Evolutionary conservation across 2,797 vertebrate genomes (phyloP).

Genomic region (Eremophila alpestris): DNA sequence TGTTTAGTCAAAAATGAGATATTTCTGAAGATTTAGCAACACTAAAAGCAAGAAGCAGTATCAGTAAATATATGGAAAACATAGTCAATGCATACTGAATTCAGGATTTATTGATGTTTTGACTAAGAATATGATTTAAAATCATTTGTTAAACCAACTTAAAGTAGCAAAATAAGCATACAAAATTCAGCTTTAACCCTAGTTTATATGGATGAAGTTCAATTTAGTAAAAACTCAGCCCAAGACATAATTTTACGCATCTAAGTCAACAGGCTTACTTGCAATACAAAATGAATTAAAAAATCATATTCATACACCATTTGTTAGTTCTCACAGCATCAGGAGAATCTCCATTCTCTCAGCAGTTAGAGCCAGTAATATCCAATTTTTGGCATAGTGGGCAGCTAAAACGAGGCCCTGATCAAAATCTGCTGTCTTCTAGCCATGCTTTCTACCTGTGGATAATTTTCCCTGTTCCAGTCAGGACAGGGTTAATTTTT

Average conservation of each 20-base stretch:
- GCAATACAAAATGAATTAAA: neutral
- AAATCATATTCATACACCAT: neutral
- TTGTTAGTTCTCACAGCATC: neutral
- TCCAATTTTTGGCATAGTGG: neutral
- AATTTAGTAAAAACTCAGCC: neutral
- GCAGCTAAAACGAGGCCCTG: neutral
- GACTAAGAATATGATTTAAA: neutral
- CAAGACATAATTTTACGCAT: neutral
- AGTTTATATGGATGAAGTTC: neutral
- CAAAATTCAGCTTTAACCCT: neutral
- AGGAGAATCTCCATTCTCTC: neutral
- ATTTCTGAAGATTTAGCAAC: neutral
- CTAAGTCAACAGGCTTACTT: neutral
- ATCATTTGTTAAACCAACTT: neutral
- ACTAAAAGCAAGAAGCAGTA: neutral
- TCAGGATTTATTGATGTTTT: neutral
- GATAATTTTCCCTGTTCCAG: neutral
- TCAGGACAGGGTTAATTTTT: neutral
- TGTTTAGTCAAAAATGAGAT: neutral
- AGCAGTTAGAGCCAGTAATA: neutral
- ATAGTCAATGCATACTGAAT: neutral
- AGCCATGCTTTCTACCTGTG: neutral
- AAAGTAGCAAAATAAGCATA: neutral
- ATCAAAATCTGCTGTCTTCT: neutral
- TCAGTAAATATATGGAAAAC: neutral